phyloP scores from a whole-genome alignment of 2,797 vertebrate species.

The Mico argentatus region DNA sequence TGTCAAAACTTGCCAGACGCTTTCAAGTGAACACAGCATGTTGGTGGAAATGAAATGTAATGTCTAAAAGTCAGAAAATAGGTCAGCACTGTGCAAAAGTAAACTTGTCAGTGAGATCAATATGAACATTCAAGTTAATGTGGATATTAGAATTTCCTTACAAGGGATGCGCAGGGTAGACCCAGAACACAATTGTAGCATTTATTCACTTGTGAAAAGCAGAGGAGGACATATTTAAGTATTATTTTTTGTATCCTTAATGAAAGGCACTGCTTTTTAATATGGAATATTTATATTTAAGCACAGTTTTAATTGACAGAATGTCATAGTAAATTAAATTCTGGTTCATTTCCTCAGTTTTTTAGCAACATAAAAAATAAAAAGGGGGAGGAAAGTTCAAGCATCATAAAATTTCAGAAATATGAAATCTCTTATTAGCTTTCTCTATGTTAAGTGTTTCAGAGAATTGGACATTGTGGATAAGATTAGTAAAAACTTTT shows the following conservation, averaged over 20 bases:
- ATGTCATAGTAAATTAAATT: slow-evolving; percentile 83
- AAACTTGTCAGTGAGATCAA: slow-evolving; percentile 81
- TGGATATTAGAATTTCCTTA: slow-evolving; percentile 74
- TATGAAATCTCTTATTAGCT: slow-evolving; percentile 79
- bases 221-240: slow-evolving; percentile 76
- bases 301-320: slow-evolving; percentile 81
- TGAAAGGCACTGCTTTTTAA: slow-evolving; percentile 87
- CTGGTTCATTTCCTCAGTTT: slow-evolving; percentile 83
- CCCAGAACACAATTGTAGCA: slow-evolving; percentile 67
- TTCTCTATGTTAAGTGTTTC: slow-evolving; percentile 77
- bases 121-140: slow-evolving; percentile 77
- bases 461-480: slow-evolving; percentile 73
- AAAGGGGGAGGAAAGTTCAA: slow-evolving; percentile 76
- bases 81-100: slow-evolving; percentile 81
- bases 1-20: slow-evolving; percentile 80
- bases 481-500: slow-evolving; percentile 80
- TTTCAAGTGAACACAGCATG: slow-evolving; percentile 80
- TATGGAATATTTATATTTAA: slow-evolving; percentile 80
- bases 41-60: slow-evolving; percentile 77
- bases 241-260: slow-evolving; percentile 84
- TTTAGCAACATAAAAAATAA: slow-evolving; percentile 79
- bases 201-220: slow-evolving; percentile 76
- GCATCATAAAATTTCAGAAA: slow-evolving; percentile 78
- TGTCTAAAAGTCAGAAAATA: slow-evolving; percentile 80
- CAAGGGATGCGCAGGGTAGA: slow-evolving; percentile 63